Percentiles rank a stretch among this genome's conserved stretches.
Evolutionary conservation across 1,140 invertebrate species (phyloP).

Genomic region (Liolophura sinensis): DNA sequence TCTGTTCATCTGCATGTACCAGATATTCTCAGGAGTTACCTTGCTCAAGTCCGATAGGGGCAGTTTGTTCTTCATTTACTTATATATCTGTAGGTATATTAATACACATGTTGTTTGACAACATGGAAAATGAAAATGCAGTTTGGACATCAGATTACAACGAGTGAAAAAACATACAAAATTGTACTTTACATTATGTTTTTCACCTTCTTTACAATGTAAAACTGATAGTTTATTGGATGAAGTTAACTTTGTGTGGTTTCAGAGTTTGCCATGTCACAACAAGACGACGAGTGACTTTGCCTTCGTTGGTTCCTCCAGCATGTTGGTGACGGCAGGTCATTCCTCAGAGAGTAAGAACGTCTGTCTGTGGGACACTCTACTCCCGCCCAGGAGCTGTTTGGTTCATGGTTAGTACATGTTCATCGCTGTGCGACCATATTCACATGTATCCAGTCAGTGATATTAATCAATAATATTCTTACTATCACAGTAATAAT

Average conservation of each 20-base stretch:
- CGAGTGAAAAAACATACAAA: no score
- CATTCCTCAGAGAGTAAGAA: conserved; percentile 96
- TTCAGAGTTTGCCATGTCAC: conserved; percentile 93
- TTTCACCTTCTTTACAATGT: background rate
- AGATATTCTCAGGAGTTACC: no score
- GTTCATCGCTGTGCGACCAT: background rate
- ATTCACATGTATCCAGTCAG: background rate
- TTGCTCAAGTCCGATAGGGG: no score
- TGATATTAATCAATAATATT: no score
- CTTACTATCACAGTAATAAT: no score
- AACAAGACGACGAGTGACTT: conserved; percentile 97
- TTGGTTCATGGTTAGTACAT: conserved; percentile 71
- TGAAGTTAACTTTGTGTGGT: conserved; percentile 20
- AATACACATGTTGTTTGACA: no score
- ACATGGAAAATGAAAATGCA: no score
- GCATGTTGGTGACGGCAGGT: conserved; percentile 95
- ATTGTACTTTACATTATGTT: no score
- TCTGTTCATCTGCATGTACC: no score
- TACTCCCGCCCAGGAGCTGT: conserved; percentile 92
- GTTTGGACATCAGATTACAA: no score
- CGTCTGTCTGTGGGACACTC: conserved; percentile 98
- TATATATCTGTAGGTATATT: no score
- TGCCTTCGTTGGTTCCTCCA: conserved; percentile 95
- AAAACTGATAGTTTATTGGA: background rate
- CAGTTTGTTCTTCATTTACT: no score